Evolutionary conservation across 2,888 invertebrate genomes (phyloP), one percentile per base, ranked within the genome.

Genomic region (Erebia aethiops): DNA sequence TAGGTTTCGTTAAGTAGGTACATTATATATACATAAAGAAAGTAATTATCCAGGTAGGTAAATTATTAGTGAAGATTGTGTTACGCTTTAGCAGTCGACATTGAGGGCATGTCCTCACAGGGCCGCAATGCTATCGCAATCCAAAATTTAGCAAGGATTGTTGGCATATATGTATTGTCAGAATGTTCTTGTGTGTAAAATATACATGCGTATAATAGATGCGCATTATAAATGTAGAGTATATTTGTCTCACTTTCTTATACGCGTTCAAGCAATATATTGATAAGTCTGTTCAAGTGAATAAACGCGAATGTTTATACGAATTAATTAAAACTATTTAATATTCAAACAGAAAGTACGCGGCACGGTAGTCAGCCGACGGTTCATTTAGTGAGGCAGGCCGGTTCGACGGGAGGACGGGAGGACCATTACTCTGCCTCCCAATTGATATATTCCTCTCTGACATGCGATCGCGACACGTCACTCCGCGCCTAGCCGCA

Each of bases 281-380:
- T 51, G 71, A 71, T 70, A 67, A 67, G 58, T 62, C 58, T 71
- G 69, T 69, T 69, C 52, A 49, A 80, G 82, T 80, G 78, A 81
- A 80, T 81, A 80, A 81, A 87, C 86, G 89, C 83, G 83, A 81
- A 79, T 88, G 90, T 88, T 82, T 81, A 84, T 83, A 87, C 87
- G 84, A 90, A 90, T 91, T 92, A 91, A 92, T 92, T 92, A 91
- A 92, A 92, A 90, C 90, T 91, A 91, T 88, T 92, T 92, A 90
- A 91, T 85, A 92, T 92, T 91, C 90, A 90, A 88, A 83, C 88
- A 84, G 89, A 87, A 87, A 88, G 87, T 87, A 83, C 84, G 78
- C 84, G 79, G 77, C 77, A 81, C 86, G 81, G 90, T 84, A 87
- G 88, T 87, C 83, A 82, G 88, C 85, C 83, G 83, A 86, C 83